Conservation (phyloP, 2,113 vertebrate species). For the Coturnix japonica region DNA sequence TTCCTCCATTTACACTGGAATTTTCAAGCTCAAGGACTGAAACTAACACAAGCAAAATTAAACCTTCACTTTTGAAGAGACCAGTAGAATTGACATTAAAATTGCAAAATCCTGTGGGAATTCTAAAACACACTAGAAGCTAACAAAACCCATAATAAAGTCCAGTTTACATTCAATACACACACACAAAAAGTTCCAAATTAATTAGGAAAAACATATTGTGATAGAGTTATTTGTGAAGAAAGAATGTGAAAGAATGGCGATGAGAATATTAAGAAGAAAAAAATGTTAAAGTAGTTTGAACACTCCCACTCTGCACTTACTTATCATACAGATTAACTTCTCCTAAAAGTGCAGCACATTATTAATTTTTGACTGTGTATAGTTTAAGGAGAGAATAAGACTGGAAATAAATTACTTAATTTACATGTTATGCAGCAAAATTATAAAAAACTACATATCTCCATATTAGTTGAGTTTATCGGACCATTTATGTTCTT, state of each 20-base stretch:
- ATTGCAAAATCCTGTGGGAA: not conserved
- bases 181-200: accelerated
- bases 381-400: not conserved
- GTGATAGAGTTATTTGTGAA: not conserved
- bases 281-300: not conserved
- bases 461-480: not conserved
- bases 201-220: not conserved
- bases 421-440: not conserved
- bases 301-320: accelerated
- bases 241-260: not conserved
- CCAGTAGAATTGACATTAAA: not conserved
- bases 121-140: accelerated
- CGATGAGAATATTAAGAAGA: not conserved
- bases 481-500: not conserved
- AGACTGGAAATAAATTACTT: not conserved
- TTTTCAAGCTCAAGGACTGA: not conserved
- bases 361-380: not conserved
- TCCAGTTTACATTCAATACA: not conserved
- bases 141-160: not conserved
- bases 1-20: not conserved
- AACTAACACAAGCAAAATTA: not conserved
- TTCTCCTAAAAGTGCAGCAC: not conserved
- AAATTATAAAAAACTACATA: not conserved
- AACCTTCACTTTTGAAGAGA: not conserved
- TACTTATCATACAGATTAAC: not conserved